phyloP scores from a whole-genome alignment of 2,113 vertebrate species.

The Rhagologus leucostigma region DNA sequence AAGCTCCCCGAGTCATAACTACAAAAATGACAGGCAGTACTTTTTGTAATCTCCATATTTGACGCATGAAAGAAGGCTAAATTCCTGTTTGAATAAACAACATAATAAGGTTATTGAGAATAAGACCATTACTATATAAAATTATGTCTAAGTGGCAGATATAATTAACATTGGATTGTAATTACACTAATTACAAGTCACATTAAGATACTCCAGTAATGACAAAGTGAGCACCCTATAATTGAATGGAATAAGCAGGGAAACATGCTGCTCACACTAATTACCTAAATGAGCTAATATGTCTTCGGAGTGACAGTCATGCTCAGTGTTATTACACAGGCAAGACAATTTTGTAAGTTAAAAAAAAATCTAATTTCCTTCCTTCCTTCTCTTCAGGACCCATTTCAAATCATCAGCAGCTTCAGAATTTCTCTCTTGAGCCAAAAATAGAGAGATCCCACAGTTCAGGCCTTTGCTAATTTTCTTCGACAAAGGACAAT shows the following conservation, averaged over 20 bases:
- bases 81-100: conserved; percentile 83
- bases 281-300: conserved; percentile 84
- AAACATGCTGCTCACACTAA: conserved; percentile 85
- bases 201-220: conserved; percentile 87
- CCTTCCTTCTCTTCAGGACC: conserved; percentile 61
- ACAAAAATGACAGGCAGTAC: conserved; percentile 70
- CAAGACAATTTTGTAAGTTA: conserved; percentile 70
- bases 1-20: conserved; percentile 69
- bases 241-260: conserved; percentile 82
- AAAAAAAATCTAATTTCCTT: conserved; percentile 64
- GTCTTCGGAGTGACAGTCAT: conserved; percentile 80
- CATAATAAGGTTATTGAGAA: conserved; percentile 86
- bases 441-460: conserved; percentile 60
- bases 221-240: conserved; percentile 85
- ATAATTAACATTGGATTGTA: conserved; percentile 90
- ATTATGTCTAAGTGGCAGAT: conserved; percentile 85
- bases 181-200: conserved; percentile 90
- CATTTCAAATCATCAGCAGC: conserved; percentile 65
- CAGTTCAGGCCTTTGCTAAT: conserved; percentile 19
- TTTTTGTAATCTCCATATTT: conserved; percentile 77
- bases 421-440: conserved; percentile 63
- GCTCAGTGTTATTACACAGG: conserved; percentile 76
- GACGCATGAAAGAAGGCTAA: conserved; percentile 81
- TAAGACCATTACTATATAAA: conserved; percentile 85
- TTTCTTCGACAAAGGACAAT: neutral